Base-by-base conservation (phyloP, 1,140 invertebrate species). In the Armadillidium nasatum region DNA sequence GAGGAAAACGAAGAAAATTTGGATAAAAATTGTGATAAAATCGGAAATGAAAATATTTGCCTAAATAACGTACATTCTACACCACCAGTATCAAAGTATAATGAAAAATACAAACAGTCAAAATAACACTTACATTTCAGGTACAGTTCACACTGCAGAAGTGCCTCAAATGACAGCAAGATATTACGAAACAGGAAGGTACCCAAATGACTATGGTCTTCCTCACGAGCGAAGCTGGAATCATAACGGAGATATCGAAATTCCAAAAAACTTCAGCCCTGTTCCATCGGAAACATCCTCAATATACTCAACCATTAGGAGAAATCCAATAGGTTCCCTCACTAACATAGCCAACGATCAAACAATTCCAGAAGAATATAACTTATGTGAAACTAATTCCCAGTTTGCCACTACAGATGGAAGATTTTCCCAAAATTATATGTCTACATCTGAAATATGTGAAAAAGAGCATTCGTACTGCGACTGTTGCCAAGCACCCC, bases 1-100 rank as follows among this genome's bases (percentile, higher is more conserved):
- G 79, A 80, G 46, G 79, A 80, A 45, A 78, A 71, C 67, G 79
- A 80, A 45, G 79, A 80, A 0, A 77, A 77, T 7, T 80, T 78
- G 21, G 77, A 78, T 44, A 67, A 74, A 13, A 60, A 60, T 60
- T 60, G 11, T 60, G 50, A 60, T 60, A 60, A 60, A 60, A 19
- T 60, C 2, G 50, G 19, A 60, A 60, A 19, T 19, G 50, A 15
- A 60, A 60, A 60, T 60, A 19, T 13, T 60, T 60, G 19, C 19
- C 11, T 19, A 60, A 60, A 60, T 19, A 60, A 13, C 19, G 4
- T 60, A 7, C 50, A 13, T 60, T 7, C 50, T 2, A 60, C 11
- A 60, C 11, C 50, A 50, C 19, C 50, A 60, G 19, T 60, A 60
- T 60, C 50, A 13, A 7, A 60, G 50, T 7, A 60, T 60, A 13